Conservation (phyloP, 2,797 vertebrate genomes). For the Xiphorhynchus erythropygius region DNA sequence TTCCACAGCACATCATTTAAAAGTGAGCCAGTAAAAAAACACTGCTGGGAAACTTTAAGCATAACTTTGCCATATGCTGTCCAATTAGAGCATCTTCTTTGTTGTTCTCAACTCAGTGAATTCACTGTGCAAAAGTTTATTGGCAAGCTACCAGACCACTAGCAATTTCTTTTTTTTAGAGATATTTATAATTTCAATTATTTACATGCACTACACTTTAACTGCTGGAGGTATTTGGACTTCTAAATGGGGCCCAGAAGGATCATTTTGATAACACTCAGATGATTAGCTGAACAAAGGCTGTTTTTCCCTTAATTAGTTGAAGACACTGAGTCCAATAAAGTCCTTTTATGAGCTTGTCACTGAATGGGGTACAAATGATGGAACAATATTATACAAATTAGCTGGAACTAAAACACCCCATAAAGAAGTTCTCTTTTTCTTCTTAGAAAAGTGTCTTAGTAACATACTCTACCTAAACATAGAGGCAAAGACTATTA, state of each 20-base stretch:
- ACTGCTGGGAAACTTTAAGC: slow-evolving; percentile 19
- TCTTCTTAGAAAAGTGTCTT: not conserved
- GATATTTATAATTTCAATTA: slow-evolving; percentile 49
- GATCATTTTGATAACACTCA: slow-evolving; percentile 42
- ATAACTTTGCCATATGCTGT: slow-evolving; percentile 27
- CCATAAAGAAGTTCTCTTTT: not conserved
- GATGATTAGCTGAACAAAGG: slow-evolving; percentile 32
- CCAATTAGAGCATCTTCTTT: not conserved
- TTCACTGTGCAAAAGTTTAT: not conserved
- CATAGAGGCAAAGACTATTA: not conserved
- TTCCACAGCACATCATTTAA: not conserved
- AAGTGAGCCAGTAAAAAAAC: slow-evolving; percentile 19
- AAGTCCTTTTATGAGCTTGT: slow-evolving; percentile 25
- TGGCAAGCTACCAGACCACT: slow-evolving; percentile 15
- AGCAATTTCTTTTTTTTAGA: slow-evolving; percentile 27
- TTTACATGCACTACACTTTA: slow-evolving; percentile 26
- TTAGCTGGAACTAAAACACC: not conserved
- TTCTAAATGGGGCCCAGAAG: slow-evolving; percentile 34
- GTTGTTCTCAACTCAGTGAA: slow-evolving; percentile 4
- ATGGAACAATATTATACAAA: not conserved
- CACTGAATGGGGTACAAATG: slow-evolving; percentile 10
- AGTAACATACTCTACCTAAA: not conserved
- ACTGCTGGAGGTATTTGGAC: slow-evolving; percentile 38
- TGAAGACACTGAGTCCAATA: not conserved
- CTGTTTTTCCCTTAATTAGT: slow-evolving; percentile 14